Conservation (phyloP, 1,140 invertebrate genomes). For the Lucilia sericata region DNA sequence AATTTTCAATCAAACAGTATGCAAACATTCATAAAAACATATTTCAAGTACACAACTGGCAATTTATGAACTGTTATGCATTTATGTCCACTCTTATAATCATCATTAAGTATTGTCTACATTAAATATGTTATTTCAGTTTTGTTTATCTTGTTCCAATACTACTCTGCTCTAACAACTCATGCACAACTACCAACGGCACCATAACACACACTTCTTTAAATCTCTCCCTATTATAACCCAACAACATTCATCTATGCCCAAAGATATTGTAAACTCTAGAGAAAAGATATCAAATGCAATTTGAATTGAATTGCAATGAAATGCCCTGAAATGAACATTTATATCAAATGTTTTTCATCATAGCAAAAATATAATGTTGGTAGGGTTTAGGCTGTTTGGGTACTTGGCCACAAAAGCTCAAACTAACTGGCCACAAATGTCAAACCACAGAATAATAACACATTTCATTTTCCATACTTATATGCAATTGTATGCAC, state of each 20-base stretch:
- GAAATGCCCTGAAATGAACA: constrained; percentile 21
- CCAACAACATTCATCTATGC: neutral
- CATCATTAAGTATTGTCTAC: neutral
- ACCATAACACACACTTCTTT: neutral
- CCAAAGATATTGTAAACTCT: neutral
- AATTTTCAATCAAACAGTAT: neutral
- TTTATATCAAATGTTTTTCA: constrained; percentile 23
- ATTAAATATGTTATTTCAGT: constrained; percentile 38
- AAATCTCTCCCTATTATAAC: neutral
- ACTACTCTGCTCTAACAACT: neutral
- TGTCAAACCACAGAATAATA: constrained; percentile 28
- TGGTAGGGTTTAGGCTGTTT: neutral
- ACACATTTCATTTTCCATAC: neutral
- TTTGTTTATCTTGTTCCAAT: constrained; percentile 23
- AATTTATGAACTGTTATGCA: constrained; percentile 38
- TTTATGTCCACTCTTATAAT: constrained; percentile 20
- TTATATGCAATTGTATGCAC: neutral
- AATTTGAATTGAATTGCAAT: neutral
- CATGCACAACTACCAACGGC: neutral
- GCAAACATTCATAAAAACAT: no score
- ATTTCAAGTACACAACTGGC: neutral
- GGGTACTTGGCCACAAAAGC: neutral
- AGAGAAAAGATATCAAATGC: constrained; percentile 2
- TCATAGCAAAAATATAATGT: neutral
- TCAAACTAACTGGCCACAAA: constrained; percentile 32